These are phyloP conservation scores for Eidolon helvum DNA, from an alignment of 2,113 vertebrate species.

Conservation along the genomic window DNA sequence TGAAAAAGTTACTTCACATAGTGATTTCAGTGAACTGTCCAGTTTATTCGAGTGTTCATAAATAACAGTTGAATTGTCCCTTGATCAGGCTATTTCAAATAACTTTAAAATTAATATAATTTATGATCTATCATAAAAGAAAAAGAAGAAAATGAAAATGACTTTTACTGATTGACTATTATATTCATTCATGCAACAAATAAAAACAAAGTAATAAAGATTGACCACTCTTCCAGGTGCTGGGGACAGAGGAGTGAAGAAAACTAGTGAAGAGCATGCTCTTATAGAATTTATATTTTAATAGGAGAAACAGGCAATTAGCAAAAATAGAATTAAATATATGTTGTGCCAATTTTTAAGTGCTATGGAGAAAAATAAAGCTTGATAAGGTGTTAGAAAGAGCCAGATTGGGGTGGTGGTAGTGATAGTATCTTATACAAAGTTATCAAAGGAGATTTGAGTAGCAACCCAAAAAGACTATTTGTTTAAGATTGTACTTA, in stretches of 20 bases:
- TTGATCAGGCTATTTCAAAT: not conserved
- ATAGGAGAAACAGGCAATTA: not conserved
- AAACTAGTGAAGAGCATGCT: not conserved
- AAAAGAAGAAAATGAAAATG: not conserved
- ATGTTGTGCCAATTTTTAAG: not conserved
- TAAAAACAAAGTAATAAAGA: not conserved
- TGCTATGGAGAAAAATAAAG: not conserved
- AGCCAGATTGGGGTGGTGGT: not conserved
- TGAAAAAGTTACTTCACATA: not conserved
- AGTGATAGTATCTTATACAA: not conserved
- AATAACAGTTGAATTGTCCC: not conserved
- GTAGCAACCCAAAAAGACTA: not conserved
- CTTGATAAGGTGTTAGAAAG: not conserved
- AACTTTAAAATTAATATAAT: not conserved
- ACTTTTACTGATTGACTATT: not conserved
- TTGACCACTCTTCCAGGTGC: not conserved
- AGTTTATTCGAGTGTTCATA: not conserved
- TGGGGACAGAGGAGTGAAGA: not conserved
- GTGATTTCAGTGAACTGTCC: not conserved
- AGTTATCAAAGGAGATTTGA: not conserved
- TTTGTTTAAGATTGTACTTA: not conserved
- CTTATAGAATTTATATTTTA: not conserved
- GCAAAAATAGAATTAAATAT: slow-evolving; percentile 13
- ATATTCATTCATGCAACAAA: slow-evolving; percentile 4
- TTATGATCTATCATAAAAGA: not conserved